Evolutionary conservation across 2,888 invertebrate species (phyloP).

Genomic region (Campopleginae sp.): DNA sequence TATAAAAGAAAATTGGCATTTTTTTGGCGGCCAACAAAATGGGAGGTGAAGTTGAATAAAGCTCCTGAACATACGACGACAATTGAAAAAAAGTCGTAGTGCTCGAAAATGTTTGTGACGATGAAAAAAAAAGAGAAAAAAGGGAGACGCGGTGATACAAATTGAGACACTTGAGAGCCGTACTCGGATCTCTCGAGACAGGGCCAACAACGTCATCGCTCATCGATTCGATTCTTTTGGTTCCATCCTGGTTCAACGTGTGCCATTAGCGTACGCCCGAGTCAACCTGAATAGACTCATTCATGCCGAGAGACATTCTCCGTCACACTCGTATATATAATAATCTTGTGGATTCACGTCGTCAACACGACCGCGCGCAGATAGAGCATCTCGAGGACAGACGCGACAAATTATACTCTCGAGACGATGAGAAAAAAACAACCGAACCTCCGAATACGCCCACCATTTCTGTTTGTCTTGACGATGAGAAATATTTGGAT

Average conservation of each 20-base stretch:
- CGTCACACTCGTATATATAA: constrained; percentile 30
- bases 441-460: constrained; percentile 2
- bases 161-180: constrained; percentile 43
- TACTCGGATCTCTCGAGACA: constrained; percentile 57
- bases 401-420: constrained; percentile 12
- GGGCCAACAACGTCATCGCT: constrained; percentile 59
- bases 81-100: neutral
- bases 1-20: too few species aligned
- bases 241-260: constrained; percentile 61
- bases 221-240: constrained; percentile 67
- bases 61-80: neutral
- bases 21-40: too few species aligned
- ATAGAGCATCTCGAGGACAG: constrained; percentile 36
- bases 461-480: constrained; percentile 11
- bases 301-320: constrained; percentile 73
- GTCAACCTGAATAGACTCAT: constrained; percentile 78
- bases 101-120: neutral
- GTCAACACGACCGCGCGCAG: constrained; percentile 22
- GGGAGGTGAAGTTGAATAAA: neutral
- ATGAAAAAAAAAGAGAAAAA: neutral
- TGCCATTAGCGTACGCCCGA: constrained; percentile 68
- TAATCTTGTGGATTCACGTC: constrained; percentile 28
- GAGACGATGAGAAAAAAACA: constrained; percentile 32
- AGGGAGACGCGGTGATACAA: neutral
- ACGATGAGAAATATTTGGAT: constrained; percentile 24